These are phyloP conservation scores for Physella acuta DNA, from an alignment of 1,140 invertebrate species.

Conservation along the genomic window DNA sequence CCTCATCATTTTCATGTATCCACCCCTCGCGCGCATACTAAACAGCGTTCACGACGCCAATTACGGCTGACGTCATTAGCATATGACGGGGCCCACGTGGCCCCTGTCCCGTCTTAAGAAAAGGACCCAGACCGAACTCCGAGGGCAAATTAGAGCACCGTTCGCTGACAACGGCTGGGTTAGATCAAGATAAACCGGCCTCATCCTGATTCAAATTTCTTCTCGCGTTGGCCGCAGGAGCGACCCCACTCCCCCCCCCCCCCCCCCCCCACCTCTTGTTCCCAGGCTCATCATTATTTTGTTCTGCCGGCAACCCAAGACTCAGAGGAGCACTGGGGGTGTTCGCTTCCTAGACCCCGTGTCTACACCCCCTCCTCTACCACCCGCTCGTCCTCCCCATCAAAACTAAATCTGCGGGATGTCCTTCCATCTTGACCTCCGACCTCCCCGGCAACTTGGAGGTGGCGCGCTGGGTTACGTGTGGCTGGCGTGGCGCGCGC, in stretches of 20 bases:
- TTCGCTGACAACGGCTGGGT: constrained; percentile 19
- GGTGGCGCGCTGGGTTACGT: constrained; percentile 4
- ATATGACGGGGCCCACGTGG: constrained; percentile 20
- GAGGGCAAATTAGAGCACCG: constrained; percentile 23
- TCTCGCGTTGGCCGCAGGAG: constrained; percentile 1
- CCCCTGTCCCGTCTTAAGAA: neutral
- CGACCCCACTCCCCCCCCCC: no score
- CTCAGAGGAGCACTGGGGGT: neutral
- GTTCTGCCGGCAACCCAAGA: neutral
- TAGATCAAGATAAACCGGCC: constrained; percentile 25
- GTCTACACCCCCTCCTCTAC: constrained; percentile 1
- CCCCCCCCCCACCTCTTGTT: no score
- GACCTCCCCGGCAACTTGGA: neutral
- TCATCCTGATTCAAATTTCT: constrained; percentile 26
- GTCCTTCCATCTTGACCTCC: neutral
- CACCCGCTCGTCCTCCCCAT: neutral
- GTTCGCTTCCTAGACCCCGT: constrained; percentile 3
- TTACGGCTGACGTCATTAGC: constrained; percentile 25
- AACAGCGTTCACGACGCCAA: constrained; percentile 18
- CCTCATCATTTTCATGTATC: constrained; percentile 26
- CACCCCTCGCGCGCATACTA: neutral
- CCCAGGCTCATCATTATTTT: constrained; percentile 14
- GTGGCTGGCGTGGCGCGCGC: neutral
- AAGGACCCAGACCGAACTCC: constrained; percentile 1
- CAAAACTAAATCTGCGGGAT: constrained; percentile 9